phyloP scores from a whole-genome alignment of 1,140 invertebrate species.

The Drosophila equinoxialis region DNA sequence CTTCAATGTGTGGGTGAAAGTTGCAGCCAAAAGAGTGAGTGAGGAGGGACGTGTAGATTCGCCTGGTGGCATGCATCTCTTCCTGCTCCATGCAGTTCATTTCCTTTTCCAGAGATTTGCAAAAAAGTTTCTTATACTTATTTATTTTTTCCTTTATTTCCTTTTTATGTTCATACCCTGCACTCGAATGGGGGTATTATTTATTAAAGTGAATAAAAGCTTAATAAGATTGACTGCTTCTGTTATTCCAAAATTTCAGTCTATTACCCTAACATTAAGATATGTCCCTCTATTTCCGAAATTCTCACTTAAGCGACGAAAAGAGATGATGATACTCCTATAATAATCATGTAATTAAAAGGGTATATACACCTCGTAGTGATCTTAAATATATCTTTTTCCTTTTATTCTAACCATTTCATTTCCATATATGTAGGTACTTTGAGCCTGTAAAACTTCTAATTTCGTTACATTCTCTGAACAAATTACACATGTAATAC shows the following conservation, averaged over 20 bases:
- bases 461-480: conserved; percentile 69
- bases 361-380: no score
- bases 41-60: not conserved
- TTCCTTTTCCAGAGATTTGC: conserved; percentile 44
- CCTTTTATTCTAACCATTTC: conserved; percentile 7
- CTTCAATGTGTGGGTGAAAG: conserved; percentile 25
- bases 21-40: conserved; percentile 12
- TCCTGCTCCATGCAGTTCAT: conserved; percentile 51
- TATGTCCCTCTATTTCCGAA: no score
- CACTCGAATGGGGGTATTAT: no score
- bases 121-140: conserved; percentile 21
- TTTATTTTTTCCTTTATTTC: conserved; percentile 26
- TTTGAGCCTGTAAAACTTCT: conserved; percentile 59
- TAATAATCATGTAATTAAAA: no score
- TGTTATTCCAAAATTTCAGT: no score
- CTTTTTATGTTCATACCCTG: not conserved
- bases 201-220: no score
- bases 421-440: conserved; percentile 28
- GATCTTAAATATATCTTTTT: not conserved
- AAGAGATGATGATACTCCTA: no score
- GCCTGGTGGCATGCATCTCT: conserved; percentile 9
- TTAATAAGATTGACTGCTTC: no score
- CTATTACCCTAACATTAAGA: no score
- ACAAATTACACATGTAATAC: conserved; percentile 80
- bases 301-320: no score